Evolutionary conservation across 2,888 invertebrate genomes (phyloP).

Genomic region (Rotaria sp.): DNA sequence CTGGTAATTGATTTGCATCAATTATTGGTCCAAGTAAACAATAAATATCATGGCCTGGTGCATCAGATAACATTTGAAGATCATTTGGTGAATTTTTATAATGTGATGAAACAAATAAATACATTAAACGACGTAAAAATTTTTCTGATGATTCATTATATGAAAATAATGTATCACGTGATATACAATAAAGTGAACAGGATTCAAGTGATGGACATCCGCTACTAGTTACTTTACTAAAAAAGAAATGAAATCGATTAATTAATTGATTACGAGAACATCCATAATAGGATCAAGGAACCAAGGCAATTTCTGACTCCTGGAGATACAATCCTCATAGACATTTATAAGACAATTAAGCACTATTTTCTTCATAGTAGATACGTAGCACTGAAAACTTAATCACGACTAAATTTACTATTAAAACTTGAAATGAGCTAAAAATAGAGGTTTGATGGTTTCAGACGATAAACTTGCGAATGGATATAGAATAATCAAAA

Average conservation of each 20-base stretch:
- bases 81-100: conserved; percentile 99
- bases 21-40: conserved; percentile 80
- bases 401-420: too few species aligned
- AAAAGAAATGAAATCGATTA: not conserved
- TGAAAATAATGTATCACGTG: conserved; percentile 84
- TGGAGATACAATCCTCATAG: too few species aligned
- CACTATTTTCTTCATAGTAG: too few species aligned
- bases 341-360: too few species aligned
- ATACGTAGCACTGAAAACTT: too few species aligned
- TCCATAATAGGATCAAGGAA: too few species aligned
- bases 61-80: conserved; percentile 92
- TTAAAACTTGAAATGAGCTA: too few species aligned
- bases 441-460: too few species aligned
- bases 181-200: conserved; percentile 69
- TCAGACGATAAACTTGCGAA: too few species aligned
- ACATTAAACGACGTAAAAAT: conserved; percentile 81
- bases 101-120: conserved; percentile 91
- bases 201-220: conserved; percentile 80
- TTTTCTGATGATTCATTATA: conserved; percentile 76
- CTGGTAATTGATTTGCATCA: conserved; percentile 63
- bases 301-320: too few species aligned
- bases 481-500: too few species aligned
- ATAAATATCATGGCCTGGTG: conserved; percentile 93
- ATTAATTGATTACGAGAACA: too few species aligned
- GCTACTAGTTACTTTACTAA: conserved; percentile 50